Evolutionary conservation across 1,140 invertebrate genomes (phyloP).

Genomic region (Drosophila kanapiae): DNA sequence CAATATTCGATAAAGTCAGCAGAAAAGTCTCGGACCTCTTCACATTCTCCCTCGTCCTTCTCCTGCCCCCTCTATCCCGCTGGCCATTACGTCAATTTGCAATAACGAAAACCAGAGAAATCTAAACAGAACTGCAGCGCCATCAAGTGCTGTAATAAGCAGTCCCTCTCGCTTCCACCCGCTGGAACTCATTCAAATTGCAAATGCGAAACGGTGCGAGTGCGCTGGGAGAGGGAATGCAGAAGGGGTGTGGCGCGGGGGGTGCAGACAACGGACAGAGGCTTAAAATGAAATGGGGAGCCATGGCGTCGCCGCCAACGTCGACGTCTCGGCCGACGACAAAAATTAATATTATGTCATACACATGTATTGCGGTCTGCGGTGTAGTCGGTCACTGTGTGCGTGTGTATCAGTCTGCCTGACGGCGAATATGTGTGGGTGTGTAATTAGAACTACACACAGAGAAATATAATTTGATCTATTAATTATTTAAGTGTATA

Average conservation of each 20-base stretch:
- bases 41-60: background rate
- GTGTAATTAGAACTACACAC: slow-evolving; percentile 48
- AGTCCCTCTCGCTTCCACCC: slow-evolving; percentile 49
- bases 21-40: background rate
- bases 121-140: slow-evolving; percentile 65
- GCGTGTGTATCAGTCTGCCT: slow-evolving; percentile 5
- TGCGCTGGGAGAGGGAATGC: background rate
- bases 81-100: slow-evolving; percentile 73
- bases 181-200: slow-evolving; percentile 40
- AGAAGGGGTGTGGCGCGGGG: background rate
- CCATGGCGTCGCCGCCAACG: slow-evolving; percentile 43
- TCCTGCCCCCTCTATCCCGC: slow-evolving; percentile 4
- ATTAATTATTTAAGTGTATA: no score
- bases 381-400: slow-evolving; percentile 27
- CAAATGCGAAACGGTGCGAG: slow-evolving; percentile 14
- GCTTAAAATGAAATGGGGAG: slow-evolving; percentile 56
- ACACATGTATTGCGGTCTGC: slow-evolving; percentile 60
- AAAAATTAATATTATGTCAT: slow-evolving; percentile 76
- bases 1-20: slow-evolving; percentile 23
- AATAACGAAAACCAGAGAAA: slow-evolving; percentile 53
- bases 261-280: slow-evolving; percentile 1
- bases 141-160: slow-evolving; percentile 75
- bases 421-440: slow-evolving; percentile 19
- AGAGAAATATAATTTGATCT: background rate
- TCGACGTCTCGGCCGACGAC: slow-evolving; percentile 39